Conservation (phyloP, 2,113 vertebrate species). For the Peucedramus taeniatus region DNA sequence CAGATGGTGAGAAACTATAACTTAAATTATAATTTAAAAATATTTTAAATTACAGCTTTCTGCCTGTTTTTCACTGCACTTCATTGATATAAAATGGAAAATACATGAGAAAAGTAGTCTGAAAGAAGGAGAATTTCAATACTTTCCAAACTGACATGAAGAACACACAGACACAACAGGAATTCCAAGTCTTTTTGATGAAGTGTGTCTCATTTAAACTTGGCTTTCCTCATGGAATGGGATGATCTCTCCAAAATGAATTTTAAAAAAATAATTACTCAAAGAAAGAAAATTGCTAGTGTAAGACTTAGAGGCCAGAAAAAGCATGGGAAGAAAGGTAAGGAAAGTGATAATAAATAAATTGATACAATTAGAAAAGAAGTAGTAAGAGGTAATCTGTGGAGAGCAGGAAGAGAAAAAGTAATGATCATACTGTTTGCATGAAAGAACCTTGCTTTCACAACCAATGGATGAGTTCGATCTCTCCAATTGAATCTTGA, state of each 20-base stretch:
- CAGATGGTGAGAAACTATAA: background rate
- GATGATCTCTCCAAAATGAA: constrained; percentile 48
- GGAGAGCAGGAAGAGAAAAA: background rate
- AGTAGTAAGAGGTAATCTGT: constrained; percentile 20
- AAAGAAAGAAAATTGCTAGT: constrained; percentile 28
- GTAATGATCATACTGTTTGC: background rate
- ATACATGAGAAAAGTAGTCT: background rate
- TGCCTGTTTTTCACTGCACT: background rate
- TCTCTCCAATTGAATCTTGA: constrained; percentile 28
- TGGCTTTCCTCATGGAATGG: constrained; percentile 48
- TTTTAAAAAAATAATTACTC: background rate
- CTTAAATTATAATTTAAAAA: background rate
- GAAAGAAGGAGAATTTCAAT: background rate
- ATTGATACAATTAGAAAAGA: constrained; percentile 16
- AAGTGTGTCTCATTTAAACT: constrained; percentile 46
- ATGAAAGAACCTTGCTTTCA: constrained; percentile 31
- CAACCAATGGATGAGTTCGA: constrained; percentile 19
- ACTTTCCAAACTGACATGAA: constrained; percentile 35
- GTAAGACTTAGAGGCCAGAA: background rate
- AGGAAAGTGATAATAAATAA: constrained; percentile 21
- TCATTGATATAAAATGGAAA: constrained; percentile 14
- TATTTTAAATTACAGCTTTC: background rate
- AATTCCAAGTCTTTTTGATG: constrained; percentile 55
- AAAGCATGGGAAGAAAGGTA: background rate
- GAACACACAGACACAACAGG: constrained; percentile 52